phyloP scores from a whole-genome alignment of 2,113 vertebrate species.

The Sylvia atricapilla region DNA sequence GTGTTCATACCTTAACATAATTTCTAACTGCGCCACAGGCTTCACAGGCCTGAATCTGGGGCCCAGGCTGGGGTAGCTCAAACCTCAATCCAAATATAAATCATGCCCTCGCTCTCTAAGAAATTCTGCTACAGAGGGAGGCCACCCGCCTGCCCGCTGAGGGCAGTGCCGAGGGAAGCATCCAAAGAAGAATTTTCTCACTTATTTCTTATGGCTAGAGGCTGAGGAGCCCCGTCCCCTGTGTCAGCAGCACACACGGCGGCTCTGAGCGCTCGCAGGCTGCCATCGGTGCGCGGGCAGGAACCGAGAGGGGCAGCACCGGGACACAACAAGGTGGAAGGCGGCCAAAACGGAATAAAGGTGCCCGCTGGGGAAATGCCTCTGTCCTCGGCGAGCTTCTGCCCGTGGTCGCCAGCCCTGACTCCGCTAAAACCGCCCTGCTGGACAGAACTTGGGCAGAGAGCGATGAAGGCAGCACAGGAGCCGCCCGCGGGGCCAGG shows the following conservation, averaged over 20 bases:
- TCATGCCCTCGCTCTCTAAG: too few species aligned
- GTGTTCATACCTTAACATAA: too few species aligned
- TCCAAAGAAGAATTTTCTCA: neutral
- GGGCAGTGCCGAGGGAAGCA: neutral
- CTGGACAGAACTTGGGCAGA: neutral
- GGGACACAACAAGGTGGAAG: neutral
- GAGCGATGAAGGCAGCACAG: neutral
- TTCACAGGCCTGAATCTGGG: too few species aligned
- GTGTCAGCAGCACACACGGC: accelerated
- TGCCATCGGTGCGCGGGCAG: accelerated
- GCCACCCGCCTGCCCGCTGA: accelerated
- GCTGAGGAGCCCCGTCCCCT: neutral
- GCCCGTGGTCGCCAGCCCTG: accelerated
- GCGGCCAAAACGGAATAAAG: neutral
- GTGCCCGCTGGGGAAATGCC: neutral
- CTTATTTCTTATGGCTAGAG: neutral
- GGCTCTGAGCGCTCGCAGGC: neutral
- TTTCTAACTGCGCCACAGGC: too few species aligned
- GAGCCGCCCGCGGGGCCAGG: neutral
- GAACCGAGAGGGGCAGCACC: accelerated
- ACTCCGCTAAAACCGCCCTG: accelerated
- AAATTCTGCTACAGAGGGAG: neutral
- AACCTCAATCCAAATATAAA: too few species aligned
- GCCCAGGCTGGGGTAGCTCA: too few species aligned
- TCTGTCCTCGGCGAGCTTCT: neutral